Conservation (phyloP, 2,888 invertebrate species). For the Dolichomitus sp. region DNA sequence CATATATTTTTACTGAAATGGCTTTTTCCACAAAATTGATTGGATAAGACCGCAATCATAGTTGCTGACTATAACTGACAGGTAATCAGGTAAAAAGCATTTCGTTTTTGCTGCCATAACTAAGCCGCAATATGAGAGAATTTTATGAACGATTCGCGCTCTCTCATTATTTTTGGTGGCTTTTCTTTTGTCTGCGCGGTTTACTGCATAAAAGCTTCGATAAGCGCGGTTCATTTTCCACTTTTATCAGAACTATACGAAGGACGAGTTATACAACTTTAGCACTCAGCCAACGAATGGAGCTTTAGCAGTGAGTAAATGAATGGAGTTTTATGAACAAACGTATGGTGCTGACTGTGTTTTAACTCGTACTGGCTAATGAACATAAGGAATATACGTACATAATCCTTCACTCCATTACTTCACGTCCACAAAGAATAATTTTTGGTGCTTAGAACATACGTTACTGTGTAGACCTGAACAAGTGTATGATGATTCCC, state of each 20-base stretch:
- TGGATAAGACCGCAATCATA: too few species aligned
- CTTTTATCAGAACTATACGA: background rate
- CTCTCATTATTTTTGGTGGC: too few species aligned
- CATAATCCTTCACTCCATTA: constrained; percentile 18
- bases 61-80: too few species aligned
- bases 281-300: background rate
- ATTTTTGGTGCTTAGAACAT: constrained; percentile 26
- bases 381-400: constrained; percentile 12
- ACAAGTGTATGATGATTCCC: constrained; percentile 1
- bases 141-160: too few species aligned
- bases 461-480: constrained; percentile 14
- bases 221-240: too few species aligned
- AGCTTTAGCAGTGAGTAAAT: background rate
- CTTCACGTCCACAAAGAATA: constrained; percentile 27
- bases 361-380: background rate
- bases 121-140: too few species aligned
- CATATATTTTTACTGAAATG: too few species aligned
- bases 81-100: too few species aligned
- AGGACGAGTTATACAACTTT: constrained; percentile 5
- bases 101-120: too few species aligned
- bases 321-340: constrained; percentile 6
- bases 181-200: too few species aligned
- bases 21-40: too few species aligned
- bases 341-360: constrained; percentile 10
- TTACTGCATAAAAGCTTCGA: background rate